These are phyloP conservation scores for Dreissena rostriformis DNA, from an alignment of 1,140 invertebrate genomes.

Conservation along the genomic window DNA sequence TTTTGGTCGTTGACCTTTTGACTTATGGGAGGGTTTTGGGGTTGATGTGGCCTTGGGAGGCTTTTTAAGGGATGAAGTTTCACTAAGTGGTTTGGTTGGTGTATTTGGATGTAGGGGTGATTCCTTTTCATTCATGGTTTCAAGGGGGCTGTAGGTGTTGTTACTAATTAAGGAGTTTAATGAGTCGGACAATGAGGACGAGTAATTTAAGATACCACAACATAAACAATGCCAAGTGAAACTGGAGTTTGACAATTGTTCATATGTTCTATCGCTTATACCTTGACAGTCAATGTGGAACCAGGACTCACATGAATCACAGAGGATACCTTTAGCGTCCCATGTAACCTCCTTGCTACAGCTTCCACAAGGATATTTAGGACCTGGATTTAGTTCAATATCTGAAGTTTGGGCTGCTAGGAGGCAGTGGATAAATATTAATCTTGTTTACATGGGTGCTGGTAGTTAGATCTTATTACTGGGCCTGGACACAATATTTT, in stretches of 20 bases:
- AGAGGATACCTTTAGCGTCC: slow-evolving; percentile 10
- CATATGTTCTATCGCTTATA: slow-evolving; percentile 15
- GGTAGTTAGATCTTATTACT: too few relatives aligned
- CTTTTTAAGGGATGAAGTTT: background rate
- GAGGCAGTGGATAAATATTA: too few relatives aligned
- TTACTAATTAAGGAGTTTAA: slow-evolving; percentile 15
- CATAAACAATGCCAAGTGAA: background rate
- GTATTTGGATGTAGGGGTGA: too few relatives aligned
- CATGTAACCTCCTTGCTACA: slow-evolving; percentile 13
- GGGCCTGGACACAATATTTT: too few relatives aligned
- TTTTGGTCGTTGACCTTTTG: background rate
- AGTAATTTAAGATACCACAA: background rate
- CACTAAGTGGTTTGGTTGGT: background rate
- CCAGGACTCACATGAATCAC: slow-evolving; percentile 29
- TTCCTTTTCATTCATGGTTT: background rate
- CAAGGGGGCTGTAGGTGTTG: background rate
- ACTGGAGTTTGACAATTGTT: background rate
- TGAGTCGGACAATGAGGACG: slow-evolving; percentile 4
- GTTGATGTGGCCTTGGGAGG: slow-evolving; percentile 9
- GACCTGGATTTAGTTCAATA: too few relatives aligned
- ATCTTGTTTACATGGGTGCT: too few relatives aligned
- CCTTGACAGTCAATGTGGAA: slow-evolving; percentile 22
- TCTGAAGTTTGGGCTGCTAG: too few relatives aligned
- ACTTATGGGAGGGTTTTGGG: background rate
- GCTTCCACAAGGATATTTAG: too few relatives aligned